Evolutionary conservation across 2,888 invertebrate genomes (phyloP).

Genomic region (Eilema griseolum): DNA sequence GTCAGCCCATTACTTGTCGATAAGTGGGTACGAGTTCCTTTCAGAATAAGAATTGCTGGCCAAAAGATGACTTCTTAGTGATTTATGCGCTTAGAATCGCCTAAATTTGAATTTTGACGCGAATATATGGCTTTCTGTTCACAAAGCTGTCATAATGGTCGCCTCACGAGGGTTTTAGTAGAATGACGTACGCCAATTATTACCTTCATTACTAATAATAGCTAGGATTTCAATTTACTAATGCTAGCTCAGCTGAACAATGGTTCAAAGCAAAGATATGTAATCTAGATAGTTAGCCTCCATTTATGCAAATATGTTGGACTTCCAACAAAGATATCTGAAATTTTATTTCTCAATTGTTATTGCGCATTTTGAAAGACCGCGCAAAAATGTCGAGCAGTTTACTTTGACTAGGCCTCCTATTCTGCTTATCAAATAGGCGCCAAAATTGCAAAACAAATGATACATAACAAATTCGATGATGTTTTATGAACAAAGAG

Average conservation of each 20-base stretch:
- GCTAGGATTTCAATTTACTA: not conserved
- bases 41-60: conserved; percentile 4
- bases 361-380: no score
- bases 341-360: not conserved
- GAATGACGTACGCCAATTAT: not conserved
- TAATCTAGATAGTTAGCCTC: not conserved
- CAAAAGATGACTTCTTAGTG: conserved; percentile 4
- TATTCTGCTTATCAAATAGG: no score
- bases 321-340: no score
- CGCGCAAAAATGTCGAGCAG: no score
- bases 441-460: no score
- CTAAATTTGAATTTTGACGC: not conserved
- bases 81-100: not conserved
- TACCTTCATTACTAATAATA: not conserved
- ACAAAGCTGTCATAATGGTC: not conserved
- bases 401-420: no score
- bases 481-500: no score
- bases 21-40: conserved; percentile 3
- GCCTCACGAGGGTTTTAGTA: not conserved
- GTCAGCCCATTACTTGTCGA: not conserved
- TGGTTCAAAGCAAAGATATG: not conserved
- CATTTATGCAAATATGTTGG: not conserved
- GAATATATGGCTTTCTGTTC: not conserved
- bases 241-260: not conserved
- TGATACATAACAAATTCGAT: no score